phyloP scores from a whole-genome alignment of 2,797 vertebrate genomes.

The Manis javanica region DNA sequence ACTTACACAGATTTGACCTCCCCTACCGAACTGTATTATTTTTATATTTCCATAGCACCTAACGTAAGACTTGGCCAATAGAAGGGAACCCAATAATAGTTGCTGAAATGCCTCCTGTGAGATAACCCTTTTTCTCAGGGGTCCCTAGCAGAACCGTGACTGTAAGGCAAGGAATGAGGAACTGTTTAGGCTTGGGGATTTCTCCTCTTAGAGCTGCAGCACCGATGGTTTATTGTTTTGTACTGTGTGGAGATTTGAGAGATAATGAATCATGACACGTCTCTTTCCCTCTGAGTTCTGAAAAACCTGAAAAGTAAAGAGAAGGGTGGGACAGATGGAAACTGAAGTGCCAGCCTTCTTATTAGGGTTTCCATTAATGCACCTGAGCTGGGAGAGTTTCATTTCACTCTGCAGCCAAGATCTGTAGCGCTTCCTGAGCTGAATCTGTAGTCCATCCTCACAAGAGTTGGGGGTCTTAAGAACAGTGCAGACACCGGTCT shows the following conservation, averaged over 20 bases:
- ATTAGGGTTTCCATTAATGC: fast-evolving
- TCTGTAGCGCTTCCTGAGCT: not conserved
- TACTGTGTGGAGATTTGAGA: not conserved
- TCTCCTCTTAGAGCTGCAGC: not conserved
- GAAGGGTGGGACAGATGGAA: not conserved
- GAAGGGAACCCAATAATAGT: not conserved
- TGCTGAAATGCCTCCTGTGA: not conserved
- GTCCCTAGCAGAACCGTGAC: too few relatives aligned
- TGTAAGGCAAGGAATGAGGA: not conserved
- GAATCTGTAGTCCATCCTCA: too few relatives aligned
- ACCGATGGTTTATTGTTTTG: not conserved
- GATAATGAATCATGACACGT: not conserved
- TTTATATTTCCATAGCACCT: not conserved
- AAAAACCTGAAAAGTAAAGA: not conserved
- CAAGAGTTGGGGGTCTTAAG: not conserved
- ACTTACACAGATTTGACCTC: not conserved
- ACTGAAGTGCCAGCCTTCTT: not conserved
- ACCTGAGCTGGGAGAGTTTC: not conserved
- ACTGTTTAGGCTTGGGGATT: not conserved
- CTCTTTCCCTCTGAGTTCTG: not conserved
- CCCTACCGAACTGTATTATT: not conserved
- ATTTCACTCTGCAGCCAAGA: not conserved
- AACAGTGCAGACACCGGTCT: not conserved
- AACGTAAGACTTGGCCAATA: not conserved
- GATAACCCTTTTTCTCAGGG: not conserved